Percentiles rank a stretch among this genome's conserved stretches.
Evolutionary conservation across 2,888 invertebrate species (phyloP).

Genomic region (Erebia aethiops): DNA sequence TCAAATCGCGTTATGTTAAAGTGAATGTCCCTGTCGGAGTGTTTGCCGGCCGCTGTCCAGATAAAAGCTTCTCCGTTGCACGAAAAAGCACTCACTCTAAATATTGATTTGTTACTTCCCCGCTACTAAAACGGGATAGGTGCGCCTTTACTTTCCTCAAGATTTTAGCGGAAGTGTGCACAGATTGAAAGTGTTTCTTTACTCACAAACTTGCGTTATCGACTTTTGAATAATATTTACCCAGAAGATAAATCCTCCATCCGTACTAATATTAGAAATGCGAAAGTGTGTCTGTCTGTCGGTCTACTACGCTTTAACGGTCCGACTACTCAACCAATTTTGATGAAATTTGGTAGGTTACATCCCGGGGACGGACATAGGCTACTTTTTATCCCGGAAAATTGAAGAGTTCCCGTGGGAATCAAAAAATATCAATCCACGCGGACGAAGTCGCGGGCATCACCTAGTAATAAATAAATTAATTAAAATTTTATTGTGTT

Average conservation of each 20-base stretch:
- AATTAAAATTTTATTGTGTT: too few relatives aligned
- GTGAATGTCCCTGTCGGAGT: slow-evolving; percentile 77
- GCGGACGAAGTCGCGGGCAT: too few relatives aligned
- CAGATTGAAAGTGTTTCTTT: slow-evolving; percentile 20
- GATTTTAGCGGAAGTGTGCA: slow-evolving; percentile 32
- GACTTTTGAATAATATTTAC: not conserved
- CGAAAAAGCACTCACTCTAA: slow-evolving; percentile 83
- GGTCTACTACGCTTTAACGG: too few relatives aligned
- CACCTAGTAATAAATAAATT: too few relatives aligned
- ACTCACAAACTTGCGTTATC: not conserved
- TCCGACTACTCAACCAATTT: too few relatives aligned
- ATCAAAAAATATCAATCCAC: too few relatives aligned
- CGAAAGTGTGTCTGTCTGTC: too few relatives aligned
- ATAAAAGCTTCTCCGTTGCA: slow-evolving; percentile 83
- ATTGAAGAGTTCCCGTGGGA: too few relatives aligned
- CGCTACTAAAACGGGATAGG: slow-evolving; percentile 70
- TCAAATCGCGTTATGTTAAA: slow-evolving; percentile 69
- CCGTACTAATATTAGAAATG: too few relatives aligned
- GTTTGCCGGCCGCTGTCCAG: slow-evolving; percentile 82
- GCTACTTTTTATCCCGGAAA: too few relatives aligned
- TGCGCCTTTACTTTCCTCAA: slow-evolving; percentile 63
- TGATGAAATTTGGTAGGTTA: too few relatives aligned
- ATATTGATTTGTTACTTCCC: slow-evolving; percentile 82
- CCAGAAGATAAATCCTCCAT: not conserved
- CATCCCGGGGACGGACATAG: too few relatives aligned